Evolutionary conservation across 2,113 vertebrate genomes (phyloP), one percentile per base, ranked within the genome.

Genomic region (Orycteropus afer): DNA sequence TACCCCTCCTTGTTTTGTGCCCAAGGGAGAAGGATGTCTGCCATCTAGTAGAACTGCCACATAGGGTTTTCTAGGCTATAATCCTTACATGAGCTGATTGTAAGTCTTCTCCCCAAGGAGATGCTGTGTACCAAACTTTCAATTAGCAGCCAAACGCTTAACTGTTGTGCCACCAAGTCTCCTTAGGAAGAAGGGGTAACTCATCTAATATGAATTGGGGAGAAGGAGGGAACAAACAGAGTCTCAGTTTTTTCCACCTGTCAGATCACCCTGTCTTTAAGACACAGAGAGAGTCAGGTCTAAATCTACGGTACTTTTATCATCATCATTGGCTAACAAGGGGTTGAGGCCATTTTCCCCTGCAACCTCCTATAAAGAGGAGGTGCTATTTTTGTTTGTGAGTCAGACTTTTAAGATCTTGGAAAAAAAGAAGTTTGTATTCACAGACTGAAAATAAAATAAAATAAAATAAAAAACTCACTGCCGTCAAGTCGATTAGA

Each of bases 1-100:
- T 5, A 51, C 4, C 29, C 4, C 13, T 78, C 14, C 0, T 0
- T 14, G 57, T 20, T 78, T 67, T 3, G 25, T 45, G 32, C 18
- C 9, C 18, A 11, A 23, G 29, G 22, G 17, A 83, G 25, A 13
- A 7, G 29, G 69, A 71, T 71, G n/a, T n/a, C n/a, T n/a, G 69
- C 18, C 37, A 40, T 71, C 37, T 71, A 42, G 37, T 40, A 23
- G n/a, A 40, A 40, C 69, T 71, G 69, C 37, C 37, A 20, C 37
- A 40, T 10, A 22, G 20, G n/a, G 8, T 12, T 71, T n/a, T 25
- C 69, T 71, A 71, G 37, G n/a, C 69, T 71, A 20, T 40, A 37
- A 37, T 71, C 37, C n/a, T 20, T 9, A 71, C 22, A 42, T 8
- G 2, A 42, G 18, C 37, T 23, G 18, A 37, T 40, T 22, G 69